Evolutionary conservation across 2,888 invertebrate species (phyloP).

Genomic region (Sthenelais limicola): DNA sequence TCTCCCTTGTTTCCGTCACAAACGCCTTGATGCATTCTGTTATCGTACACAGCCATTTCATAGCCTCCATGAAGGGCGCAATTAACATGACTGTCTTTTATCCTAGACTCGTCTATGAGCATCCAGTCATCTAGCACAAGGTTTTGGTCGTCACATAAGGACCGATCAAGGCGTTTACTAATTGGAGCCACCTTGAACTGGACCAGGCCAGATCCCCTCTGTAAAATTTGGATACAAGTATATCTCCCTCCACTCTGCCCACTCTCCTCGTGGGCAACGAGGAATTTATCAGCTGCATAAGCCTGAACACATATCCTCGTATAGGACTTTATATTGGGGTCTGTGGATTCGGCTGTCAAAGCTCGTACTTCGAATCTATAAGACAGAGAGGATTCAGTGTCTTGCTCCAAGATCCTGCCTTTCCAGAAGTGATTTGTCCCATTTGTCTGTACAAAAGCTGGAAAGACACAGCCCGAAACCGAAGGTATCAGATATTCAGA

Average conservation of each 20-base stretch:
- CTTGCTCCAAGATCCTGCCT: conserved; percentile 41
- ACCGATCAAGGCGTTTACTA: conserved; percentile 1
- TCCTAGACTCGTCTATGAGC: conserved; percentile 42
- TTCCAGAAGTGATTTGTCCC: conserved; percentile 43
- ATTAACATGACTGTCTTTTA: background rate
- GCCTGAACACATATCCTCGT: conserved; percentile 44
- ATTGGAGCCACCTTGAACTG: conserved; percentile 43
- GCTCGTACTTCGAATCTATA: conserved; percentile 28
- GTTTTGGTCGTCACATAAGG: conserved; percentile 36
- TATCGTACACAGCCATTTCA: conserved; percentile 46
- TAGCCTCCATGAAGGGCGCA: conserved; percentile 49
- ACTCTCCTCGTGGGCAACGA: conserved; percentile 46
- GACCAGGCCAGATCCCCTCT: conserved; percentile 42
- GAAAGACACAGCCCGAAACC: conserved; percentile 43
- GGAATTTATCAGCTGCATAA: conserved; percentile 36
- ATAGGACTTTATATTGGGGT: conserved; percentile 33
- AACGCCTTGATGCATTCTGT: conserved; percentile 24
- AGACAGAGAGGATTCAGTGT: conserved; percentile 18
- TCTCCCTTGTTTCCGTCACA: conserved; percentile 49
- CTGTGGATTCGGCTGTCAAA: conserved; percentile 31
- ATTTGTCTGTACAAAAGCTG: conserved; percentile 42
- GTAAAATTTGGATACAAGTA: conserved; percentile 49
- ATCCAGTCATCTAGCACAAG: conserved; percentile 47
- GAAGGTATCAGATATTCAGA: background rate
- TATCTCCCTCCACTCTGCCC: conserved; percentile 30